Percentiles rank a stretch among this genome's conserved stretches.
These are phyloP conservation scores for Falco naumanni DNA, from an alignment of 2,797 vertebrate species.

Conservation along the genomic window DNA sequence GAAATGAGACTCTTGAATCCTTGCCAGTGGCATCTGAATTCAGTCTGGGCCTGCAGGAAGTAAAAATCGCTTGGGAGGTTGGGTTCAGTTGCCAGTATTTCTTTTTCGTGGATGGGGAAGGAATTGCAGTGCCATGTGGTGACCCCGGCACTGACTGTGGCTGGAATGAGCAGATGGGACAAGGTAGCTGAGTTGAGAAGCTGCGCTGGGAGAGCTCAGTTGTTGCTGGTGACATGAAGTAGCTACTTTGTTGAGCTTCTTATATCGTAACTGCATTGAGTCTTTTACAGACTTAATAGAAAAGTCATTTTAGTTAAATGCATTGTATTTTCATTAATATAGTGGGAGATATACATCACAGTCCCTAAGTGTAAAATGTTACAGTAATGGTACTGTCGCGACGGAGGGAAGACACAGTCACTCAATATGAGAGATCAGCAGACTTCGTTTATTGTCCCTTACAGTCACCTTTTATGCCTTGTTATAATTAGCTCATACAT, in stretches of 20 bases:
- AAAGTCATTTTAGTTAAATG: neutral
- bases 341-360: neutral
- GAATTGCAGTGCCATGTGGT: neutral
- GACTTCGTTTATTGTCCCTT: too few relatives aligned
- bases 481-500: too few relatives aligned
- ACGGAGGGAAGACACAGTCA: too few relatives aligned
- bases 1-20: neutral
- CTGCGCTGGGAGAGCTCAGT: rapidly evolving
- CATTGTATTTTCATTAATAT: neutral
- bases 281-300: neutral
- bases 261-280: neutral
- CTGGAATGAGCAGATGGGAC: neutral
- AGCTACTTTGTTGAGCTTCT: neutral
- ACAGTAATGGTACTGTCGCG: neutral
- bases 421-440: too few relatives aligned
- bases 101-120: neutral
- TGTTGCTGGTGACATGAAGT: neutral
- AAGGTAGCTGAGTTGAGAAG: neutral
- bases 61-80: neutral
- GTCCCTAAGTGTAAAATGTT: neutral
- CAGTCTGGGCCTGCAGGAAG: neutral
- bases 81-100: neutral
- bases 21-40: neutral
- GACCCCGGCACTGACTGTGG: neutral
- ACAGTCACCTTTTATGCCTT: too few relatives aligned